Evolutionary conservation across 2,113 vertebrate species (phyloP), one percentile per base, ranked within the genome.

Genomic region (Lonchura striata): DNA sequence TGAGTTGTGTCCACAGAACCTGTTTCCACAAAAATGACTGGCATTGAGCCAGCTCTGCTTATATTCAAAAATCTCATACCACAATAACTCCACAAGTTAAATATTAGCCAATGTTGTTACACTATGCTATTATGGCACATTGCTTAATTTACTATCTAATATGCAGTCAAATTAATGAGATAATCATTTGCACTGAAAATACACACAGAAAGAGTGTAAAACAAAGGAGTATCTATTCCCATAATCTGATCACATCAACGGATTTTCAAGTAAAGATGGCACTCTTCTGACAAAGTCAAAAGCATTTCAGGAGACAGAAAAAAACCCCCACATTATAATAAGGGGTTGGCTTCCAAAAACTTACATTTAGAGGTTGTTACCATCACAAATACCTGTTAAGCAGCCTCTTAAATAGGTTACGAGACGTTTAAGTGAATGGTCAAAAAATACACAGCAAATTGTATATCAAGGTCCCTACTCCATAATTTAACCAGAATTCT

Each of bases 281-380:
- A 53, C 22, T 28, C 33, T 49, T 52, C 7, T 41, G 53, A 59
- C 47, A 53, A 53, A 72, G 37, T 37, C 37, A 61, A 61, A 70
- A 10, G 33, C 33, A 59, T 76, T 72, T 41, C 46, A 60, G 20
- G 10, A 64, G 7, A 30, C 23, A 6, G 33, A 2, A 3, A 8
- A 39, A 28, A 2, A 11, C 2, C 0, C 4, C 6, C 11, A 21
- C 30, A 37, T 44, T 28, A 54, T 2, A 76, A 25, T 17, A 53
- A 42, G 33, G 9, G 28, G 15, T 22, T 41, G 21, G 30, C 12
- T 80, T 39, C 63, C 15, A 91, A 52, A 80, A 82, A 89, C 65
- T 5, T 11, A 83, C 81, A 37, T 41, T 41, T 41, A 41, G 41
- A 41, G 23, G 35, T 7, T 69, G 17, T 37, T 41, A 75, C 37